A percentile compares a stretch with the other conserved stretches of the same genome.
Conservation (phyloP, 2,797 vertebrate species). For the Lagorchestes hirsutus region DNA sequence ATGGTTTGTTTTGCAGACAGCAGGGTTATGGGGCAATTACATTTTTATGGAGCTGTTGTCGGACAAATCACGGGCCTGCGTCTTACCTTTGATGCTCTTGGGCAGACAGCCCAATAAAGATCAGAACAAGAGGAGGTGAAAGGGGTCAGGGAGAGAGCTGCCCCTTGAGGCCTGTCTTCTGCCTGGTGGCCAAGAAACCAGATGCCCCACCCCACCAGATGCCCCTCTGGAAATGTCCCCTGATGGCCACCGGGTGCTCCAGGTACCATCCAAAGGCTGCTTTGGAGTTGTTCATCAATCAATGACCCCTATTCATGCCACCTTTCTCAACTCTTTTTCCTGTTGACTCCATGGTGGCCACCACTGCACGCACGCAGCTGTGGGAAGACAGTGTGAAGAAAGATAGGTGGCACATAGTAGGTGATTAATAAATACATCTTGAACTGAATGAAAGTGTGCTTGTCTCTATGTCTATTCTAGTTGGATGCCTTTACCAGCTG, state of each 20-base stretch:
- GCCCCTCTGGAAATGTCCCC: slow-evolving; percentile 29
- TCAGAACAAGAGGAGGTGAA: slow-evolving; percentile 87
- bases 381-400: not conserved
- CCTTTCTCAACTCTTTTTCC: not conserved
- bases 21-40: slow-evolving; percentile 88
- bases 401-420: not conserved
- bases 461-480: not conserved
- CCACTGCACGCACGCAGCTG: not conserved
- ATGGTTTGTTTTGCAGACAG: slow-evolving; percentile 88
- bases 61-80: slow-evolving; percentile 86
- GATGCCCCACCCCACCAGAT: slow-evolving; percentile 63
- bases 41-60: slow-evolving; percentile 88
- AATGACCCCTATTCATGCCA: not conserved
- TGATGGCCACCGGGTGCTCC: not conserved
- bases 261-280: not conserved
- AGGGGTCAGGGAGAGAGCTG: slow-evolving; percentile 84
- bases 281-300: not conserved
- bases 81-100: slow-evolving; percentile 87
- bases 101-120: slow-evolving; percentile 89
- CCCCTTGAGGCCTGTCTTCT: slow-evolving; percentile 83
- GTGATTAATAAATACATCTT: not conserved
- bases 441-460: not conserved
- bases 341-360: not conserved
- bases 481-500: not conserved
- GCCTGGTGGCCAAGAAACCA: slow-evolving; percentile 79